Evolutionary conservation across 2,113 vertebrate genomes (phyloP).

Genomic region (Aphelocoma coerulescens): DNA sequence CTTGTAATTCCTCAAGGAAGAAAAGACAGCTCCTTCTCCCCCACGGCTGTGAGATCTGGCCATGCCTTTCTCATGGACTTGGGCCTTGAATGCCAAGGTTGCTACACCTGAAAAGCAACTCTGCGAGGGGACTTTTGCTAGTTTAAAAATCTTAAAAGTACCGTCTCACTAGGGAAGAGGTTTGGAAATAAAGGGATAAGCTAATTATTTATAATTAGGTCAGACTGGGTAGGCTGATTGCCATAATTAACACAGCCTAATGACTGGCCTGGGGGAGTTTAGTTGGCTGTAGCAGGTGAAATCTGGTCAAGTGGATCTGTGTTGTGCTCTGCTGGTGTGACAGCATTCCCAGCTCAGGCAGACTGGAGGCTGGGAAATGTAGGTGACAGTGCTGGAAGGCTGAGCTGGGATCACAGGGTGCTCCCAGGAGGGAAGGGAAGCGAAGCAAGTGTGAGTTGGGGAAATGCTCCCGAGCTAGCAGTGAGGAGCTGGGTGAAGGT

Average conservation of each 20-base stretch:
- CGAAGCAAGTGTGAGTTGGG: background rate
- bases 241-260: slow-evolving; percentile 66
- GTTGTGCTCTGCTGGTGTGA: background rate
- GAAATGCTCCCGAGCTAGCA: fast-evolving
- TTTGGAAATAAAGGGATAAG: slow-evolving; percentile 57
- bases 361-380: background rate
- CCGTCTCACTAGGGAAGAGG: background rate
- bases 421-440: background rate
- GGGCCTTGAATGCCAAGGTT: background rate
- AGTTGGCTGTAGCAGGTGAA: background rate
- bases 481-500: background rate
- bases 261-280: slow-evolving; percentile 18
- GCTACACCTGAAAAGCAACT: background rate
- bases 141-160: background rate
- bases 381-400: background rate
- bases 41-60: background rate
- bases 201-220: slow-evolving; percentile 71
- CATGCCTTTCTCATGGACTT: background rate
- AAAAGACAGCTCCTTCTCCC: background rate
- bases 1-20: background rate
- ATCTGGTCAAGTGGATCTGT: background rate
- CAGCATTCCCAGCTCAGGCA: background rate
- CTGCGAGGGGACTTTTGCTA: background rate
- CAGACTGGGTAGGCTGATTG: slow-evolving; percentile 57
- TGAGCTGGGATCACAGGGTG: fast-evolving